Evolutionary conservation across 2,797 vertebrate species (phyloP).

Genomic region (Percopsis omiscomaycus): DNA sequence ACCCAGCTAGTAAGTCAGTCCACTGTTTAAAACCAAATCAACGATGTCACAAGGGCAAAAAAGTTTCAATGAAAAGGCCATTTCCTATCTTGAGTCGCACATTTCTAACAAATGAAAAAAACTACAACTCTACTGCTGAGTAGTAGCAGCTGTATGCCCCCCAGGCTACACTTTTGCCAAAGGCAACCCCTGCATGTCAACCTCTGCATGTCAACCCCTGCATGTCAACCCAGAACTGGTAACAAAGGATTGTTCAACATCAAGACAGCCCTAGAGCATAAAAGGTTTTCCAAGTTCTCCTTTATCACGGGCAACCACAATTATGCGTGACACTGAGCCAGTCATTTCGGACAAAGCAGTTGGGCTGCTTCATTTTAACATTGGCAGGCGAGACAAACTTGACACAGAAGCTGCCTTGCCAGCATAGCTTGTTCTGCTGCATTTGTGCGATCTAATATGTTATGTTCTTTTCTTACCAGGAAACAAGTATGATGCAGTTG

Average conservation of each 20-base stretch:
- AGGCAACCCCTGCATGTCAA: background rate
- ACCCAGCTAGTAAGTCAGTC: background rate
- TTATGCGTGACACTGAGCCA: background rate
- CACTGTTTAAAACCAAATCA: background rate
- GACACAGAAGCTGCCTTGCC: constrained; percentile 4
- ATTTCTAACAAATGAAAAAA: no score
- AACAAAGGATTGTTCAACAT: constrained; percentile 4
- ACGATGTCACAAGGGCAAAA: background rate
- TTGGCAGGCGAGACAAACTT: constrained; percentile 7
- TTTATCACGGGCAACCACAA: background rate
- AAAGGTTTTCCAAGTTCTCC: no score
- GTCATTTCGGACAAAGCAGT: background rate
- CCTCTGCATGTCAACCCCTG: background rate
- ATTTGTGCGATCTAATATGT: background rate
- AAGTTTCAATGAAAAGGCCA: background rate
- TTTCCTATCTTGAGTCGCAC: background rate
- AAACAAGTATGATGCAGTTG: background rate
- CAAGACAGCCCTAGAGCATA: background rate
- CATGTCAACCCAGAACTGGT: background rate
- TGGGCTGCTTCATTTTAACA: constrained; percentile 6
- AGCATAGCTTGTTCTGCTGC: background rate
- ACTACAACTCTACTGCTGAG: background rate
- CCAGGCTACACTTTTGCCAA: background rate
- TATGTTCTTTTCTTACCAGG: background rate
- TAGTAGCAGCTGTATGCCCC: background rate